phyloP scores from a whole-genome alignment of 1,140 invertebrate species.

The Lutraria rhynchaena region DNA sequence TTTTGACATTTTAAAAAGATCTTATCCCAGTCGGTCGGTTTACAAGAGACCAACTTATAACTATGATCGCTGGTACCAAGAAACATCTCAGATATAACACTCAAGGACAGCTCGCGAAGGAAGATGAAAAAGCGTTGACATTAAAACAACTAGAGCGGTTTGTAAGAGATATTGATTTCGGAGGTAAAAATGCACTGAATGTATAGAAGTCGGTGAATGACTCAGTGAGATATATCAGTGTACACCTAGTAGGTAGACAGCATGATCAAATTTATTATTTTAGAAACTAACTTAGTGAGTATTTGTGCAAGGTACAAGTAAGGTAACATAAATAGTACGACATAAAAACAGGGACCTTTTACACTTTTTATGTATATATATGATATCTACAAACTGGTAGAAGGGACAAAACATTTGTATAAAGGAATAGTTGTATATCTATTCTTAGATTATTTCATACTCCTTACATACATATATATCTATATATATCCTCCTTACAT shows the following conservation, averaged over 20 bases:
- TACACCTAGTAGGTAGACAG: neutral
- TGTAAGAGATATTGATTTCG: conserved; percentile 3
- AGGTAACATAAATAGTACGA: neutral
- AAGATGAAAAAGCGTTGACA: neutral
- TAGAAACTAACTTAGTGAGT: no score
- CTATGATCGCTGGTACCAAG: neutral
- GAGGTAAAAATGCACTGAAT: neutral
- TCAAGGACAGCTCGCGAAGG: neutral
- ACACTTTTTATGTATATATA: no score
- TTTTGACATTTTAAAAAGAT: no score
- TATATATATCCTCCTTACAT: no score
- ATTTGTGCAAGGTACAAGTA: neutral
- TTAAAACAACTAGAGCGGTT: conserved; percentile 14
- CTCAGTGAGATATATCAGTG: neutral
- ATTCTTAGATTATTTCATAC: no score
- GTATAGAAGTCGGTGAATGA: neutral
- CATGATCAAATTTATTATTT: neutral
- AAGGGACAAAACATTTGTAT: no score
- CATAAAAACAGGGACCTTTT: neutral
- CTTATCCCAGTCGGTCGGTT: neutral
- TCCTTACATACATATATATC: no score
- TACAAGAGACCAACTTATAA: conserved; percentile 1
- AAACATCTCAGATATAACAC: neutral
- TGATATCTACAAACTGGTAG: no score
- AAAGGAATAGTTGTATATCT: no score